phyloP scores from a whole-genome alignment of 2,797 vertebrate genomes.

The Otus scops region DNA sequence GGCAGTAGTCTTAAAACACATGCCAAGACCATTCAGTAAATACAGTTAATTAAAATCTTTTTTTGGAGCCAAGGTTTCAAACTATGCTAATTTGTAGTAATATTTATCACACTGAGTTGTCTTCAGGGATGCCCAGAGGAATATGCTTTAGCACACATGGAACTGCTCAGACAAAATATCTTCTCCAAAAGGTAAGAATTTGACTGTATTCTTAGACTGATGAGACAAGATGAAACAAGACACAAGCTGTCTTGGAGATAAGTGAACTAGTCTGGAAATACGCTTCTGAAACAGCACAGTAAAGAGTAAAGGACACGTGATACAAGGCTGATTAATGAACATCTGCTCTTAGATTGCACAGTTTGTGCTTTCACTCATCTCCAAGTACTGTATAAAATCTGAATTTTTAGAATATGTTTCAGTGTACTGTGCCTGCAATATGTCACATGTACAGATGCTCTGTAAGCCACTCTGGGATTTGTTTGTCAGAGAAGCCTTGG shows the following conservation, averaged over 20 bases:
- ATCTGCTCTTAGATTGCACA: background rate
- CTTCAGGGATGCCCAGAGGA: constrained; percentile 31
- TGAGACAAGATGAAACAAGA: background rate
- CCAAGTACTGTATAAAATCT: background rate
- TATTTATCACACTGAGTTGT: constrained; percentile 42
- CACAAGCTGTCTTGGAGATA: background rate
- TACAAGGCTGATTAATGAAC: constrained; percentile 8
- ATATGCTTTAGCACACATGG: constrained; percentile 48
- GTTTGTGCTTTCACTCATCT: constrained; percentile 23
- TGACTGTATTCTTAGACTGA: background rate
- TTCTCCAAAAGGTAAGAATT: constrained; percentile 57
- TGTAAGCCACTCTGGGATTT: background rate
- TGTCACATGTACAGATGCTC: background rate
- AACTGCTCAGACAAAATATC: constrained; percentile 41
- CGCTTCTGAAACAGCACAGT: background rate
- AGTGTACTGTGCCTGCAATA: background rate
- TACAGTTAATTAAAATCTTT: constrained; percentile 43
- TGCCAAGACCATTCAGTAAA: constrained; percentile 20
- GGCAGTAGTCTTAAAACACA: constrained; percentile 38
- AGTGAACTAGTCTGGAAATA: constrained; percentile 14
- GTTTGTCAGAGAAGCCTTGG: background rate
- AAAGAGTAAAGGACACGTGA: background rate
- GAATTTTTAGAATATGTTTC: background rate
- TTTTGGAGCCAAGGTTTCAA: constrained; percentile 20
- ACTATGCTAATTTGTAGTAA: constrained; percentile 33